Base-by-base conservation (phyloP, 2,888 invertebrate genomes). In the Aethes cnicana region DNA sequence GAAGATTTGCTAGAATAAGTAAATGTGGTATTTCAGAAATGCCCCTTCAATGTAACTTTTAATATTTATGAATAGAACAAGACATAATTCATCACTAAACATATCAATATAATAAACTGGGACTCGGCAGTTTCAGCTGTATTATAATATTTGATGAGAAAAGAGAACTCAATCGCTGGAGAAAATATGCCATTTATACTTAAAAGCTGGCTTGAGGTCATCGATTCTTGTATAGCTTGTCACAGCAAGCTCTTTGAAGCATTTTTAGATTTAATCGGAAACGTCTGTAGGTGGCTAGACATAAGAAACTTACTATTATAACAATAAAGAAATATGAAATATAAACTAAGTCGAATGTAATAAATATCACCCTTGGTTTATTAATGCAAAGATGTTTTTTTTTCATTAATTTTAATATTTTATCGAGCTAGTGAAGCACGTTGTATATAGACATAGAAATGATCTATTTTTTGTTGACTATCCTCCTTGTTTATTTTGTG, bases 161-260 rank as follows among this genome's bases (percentile, higher is more conserved):
- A n/a, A n/a, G n/a, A n/a, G n/a, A n/a, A n/a, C n/a, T n/a, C n/a
- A n/a, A n/a, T n/a, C n/a, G n/a, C n/a, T n/a, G n/a, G n/a, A n/a
- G n/a, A n/a, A n/a, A n/a, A n/a, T n/a, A n/a, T n/a, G n/a, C n/a
- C n/a, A n/a, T n/a, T n/a, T n/a, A n/a, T n/a, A n/a, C n/a, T n/a
- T n/a, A n/a, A n/a, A n/a, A 18, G 21, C n/a, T 35, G 9, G 16
- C 12, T 35, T n/a, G n/a, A n/a, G n/a, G 37, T 53, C 54, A 50
- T 55, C 60, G 59, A 41, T 60, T 48, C 61, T 58, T 65, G 63
- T 68, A 63, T 81, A 80, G 88, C 88, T 89, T 88, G 88, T 81
- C 62, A 72, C 81, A 81, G 82, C 88, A 84, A 82, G 89, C 89
- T 87, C 83, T 83, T 70, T 79, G 69, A 86, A 88, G 89, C 89